Evolutionary conservation across 2,888 invertebrate genomes (phyloP).

Genomic region (Seira sanloemensis): DNA sequence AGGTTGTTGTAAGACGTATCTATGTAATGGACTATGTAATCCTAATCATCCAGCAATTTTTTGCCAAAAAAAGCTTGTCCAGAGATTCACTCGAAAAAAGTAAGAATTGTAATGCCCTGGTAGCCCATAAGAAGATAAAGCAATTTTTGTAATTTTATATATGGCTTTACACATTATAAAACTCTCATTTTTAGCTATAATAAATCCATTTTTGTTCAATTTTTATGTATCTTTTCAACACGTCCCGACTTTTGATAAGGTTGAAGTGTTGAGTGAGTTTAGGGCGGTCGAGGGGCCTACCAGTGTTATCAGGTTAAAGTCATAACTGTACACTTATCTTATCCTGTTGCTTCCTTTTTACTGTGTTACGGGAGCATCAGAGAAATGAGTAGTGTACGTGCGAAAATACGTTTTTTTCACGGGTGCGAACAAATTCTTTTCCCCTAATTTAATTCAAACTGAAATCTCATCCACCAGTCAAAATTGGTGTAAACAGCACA

Average conservation of each 20-base stretch:
- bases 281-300: not conserved
- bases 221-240: not conserved
- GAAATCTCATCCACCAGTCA: not conserved
- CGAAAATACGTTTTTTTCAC: not conserved
- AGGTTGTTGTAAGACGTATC: not conserved
- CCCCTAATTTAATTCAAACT: not conserved
- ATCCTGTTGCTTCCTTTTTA: slow-evolving; percentile 41
- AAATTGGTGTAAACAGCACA: not conserved
- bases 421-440: not conserved
- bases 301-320: not conserved
- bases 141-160: not conserved
- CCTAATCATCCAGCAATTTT: not conserved
- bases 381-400: not conserved
- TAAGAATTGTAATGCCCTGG: not conserved
- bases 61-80: not conserved
- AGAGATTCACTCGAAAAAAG: not conserved
- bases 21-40: not conserved
- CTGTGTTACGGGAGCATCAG: slow-evolving; percentile 43
- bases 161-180: not conserved
- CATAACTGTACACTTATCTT: slow-evolving; percentile 47
- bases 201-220: not conserved
- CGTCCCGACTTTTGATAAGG: not conserved
- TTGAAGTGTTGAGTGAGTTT: too few species aligned
- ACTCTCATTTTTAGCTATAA: not conserved
- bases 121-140: not conserved